These are phyloP conservation scores for Caenorhabditis sp. DNA, from an alignment of 2,888 invertebrate species.

Conservation along the genomic window DNA sequence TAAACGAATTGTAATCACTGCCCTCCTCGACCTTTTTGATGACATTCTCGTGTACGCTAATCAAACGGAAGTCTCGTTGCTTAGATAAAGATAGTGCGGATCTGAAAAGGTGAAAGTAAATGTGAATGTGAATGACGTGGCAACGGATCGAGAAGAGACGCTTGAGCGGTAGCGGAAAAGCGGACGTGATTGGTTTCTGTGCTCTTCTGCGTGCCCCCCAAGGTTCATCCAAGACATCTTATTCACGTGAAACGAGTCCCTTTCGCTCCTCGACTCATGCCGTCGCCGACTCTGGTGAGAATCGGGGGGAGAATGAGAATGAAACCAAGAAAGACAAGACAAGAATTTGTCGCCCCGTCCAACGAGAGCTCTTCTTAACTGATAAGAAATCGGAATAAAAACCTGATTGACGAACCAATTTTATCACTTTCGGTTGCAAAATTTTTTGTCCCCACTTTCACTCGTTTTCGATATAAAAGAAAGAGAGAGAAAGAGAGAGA, in stretches of 20 bases:
- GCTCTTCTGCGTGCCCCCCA: not conserved
- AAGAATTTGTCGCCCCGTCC: conserved; percentile 14
- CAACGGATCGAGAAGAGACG: not conserved
- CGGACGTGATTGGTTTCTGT: not conserved
- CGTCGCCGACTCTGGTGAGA: conserved; percentile 20
- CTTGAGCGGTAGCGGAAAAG: not conserved
- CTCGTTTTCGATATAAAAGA: conserved; percentile 8
- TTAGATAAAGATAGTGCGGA: too few species aligned
- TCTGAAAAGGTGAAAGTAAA: too few species aligned
- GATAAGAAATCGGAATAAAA: conserved; percentile 48
- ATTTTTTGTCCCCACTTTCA: not conserved
- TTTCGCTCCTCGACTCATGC: conserved; percentile 6
- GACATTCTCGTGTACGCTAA: too few species aligned
- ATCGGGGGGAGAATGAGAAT: not conserved
- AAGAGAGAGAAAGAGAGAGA: too few species aligned
- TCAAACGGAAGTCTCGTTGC: too few species aligned
- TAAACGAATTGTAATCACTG: conserved; percentile 18
- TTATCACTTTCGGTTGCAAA: conserved; percentile 39
- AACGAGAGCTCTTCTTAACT: conserved; percentile 19
- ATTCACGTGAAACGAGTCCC: conserved; percentile 25
- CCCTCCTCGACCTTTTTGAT: conserved; percentile 4
- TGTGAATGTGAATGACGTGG: not conserved
- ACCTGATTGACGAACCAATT: conserved; percentile 46
- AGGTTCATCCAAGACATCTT: not conserved
- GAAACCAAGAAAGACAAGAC: not conserved